Evolutionary conservation across 1,140 invertebrate genomes (phyloP).

Genomic region (Eriosoma lanigerum): DNA sequence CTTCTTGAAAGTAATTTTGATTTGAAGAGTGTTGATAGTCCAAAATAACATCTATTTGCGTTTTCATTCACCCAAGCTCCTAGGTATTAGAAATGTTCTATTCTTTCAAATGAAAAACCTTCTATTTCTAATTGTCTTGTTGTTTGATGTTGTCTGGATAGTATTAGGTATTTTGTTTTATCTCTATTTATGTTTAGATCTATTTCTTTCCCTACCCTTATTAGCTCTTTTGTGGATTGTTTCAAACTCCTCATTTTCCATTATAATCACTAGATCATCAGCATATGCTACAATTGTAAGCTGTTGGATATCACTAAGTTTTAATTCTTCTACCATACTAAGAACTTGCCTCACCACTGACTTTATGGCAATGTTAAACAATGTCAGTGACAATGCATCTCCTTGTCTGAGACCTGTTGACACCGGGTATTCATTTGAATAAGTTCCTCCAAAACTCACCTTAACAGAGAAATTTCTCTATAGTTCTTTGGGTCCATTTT

Average conservation of each 20-base stretch:
- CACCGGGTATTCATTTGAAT: neutral
- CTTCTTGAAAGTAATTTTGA: no score
- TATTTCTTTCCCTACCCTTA: neutral
- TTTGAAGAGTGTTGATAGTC: no score
- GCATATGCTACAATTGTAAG: no score
- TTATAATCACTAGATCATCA: neutral
- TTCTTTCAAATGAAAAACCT: no score
- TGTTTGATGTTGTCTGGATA: no score
- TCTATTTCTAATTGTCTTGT: no score
- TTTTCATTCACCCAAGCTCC: no score
- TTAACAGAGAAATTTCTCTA: conserved; percentile 45
- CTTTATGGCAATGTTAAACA: neutral
- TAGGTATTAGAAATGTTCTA: no score
- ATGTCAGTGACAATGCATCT: neutral
- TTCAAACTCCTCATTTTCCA: conserved; percentile 2
- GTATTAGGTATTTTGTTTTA: conserved; percentile 17
- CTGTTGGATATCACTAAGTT: neutral
- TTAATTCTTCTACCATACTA: neutral
- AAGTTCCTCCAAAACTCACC: neutral
- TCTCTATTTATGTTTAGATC: neutral
- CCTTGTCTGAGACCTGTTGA: neutral
- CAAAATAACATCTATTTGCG: no score
- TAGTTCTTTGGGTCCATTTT: conserved; percentile 39
- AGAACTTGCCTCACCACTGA: conserved; percentile 10
- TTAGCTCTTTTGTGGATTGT: conserved; percentile 23